Evolutionary conservation across 2,113 vertebrate species (phyloP).

Genomic region (Labrus mixtus): DNA sequence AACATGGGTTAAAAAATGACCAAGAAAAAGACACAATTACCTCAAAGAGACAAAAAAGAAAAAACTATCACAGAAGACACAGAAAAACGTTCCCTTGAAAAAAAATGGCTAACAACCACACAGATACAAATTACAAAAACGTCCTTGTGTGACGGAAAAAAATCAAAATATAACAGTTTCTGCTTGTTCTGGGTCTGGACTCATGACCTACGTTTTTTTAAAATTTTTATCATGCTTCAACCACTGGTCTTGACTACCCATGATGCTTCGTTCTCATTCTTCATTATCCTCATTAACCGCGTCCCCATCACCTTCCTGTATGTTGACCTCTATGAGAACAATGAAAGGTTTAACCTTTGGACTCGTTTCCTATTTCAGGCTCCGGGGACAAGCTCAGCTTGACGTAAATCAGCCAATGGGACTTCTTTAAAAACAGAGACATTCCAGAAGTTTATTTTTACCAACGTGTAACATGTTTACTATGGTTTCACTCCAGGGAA

Average conservation of each 20-base stretch:
- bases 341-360: constrained; percentile 10
- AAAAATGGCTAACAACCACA: no score
- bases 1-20: no score
- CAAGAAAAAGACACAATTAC: no score
- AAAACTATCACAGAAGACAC: no score
- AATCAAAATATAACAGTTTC: no score
- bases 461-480: constrained; percentile 89
- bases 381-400: constrained; percentile 97
- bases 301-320: constrained; percentile 25
- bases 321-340: background rate
- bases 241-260: constrained; percentile 28
- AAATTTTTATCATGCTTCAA: background rate
- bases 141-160: no score
- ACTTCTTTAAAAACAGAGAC: constrained; percentile 89
- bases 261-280: constrained; percentile 35
- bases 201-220: background rate
- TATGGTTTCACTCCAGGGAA: constrained; percentile 88
- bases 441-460: constrained; percentile 95
- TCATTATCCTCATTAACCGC: background rate
- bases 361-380: constrained; percentile 91
- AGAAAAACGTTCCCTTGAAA: no score
- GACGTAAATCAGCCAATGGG: constrained; percentile 91
- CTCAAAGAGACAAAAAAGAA: no score
- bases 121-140: no score
- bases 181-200: no score